phyloP scores from a whole-genome alignment of 1,140 invertebrate species.

The Eulimnadia texana region DNA sequence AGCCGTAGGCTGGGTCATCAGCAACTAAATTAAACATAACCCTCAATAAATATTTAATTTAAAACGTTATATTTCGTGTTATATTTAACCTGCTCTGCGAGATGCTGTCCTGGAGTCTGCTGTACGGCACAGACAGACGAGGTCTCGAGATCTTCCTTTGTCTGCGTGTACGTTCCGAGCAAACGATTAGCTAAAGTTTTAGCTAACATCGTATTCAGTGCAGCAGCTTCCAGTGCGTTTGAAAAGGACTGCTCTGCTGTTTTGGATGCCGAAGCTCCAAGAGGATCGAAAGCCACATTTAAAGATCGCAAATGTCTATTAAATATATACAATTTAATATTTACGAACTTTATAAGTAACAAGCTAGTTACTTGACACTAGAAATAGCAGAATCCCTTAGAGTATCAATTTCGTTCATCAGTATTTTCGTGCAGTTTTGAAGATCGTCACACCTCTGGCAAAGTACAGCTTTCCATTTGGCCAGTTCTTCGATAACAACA shows the following conservation, averaged over 20 bases:
- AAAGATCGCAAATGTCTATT: constrained; percentile 1
- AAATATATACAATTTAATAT: too few species aligned
- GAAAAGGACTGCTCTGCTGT: background rate
- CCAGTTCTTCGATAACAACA: constrained; percentile 78
- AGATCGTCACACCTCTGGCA: constrained; percentile 45
- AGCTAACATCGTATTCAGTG: background rate
- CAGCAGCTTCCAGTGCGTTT: background rate
- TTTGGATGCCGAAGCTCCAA: background rate
- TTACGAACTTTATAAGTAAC: too few species aligned
- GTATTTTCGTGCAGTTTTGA: background rate
- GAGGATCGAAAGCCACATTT: constrained; percentile 5
- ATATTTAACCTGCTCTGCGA: background rate
- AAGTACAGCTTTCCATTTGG: constrained; percentile 62
- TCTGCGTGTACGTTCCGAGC: constrained; percentile 1
- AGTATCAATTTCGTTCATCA: background rate
- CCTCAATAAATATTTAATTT: background rate
- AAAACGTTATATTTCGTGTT: background rate
- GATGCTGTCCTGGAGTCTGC: background rate
- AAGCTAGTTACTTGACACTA: background rate
- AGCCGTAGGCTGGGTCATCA: background rate
- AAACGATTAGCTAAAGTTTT: background rate
- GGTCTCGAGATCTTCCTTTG: background rate
- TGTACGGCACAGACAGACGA: background rate
- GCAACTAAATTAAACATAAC: background rate
- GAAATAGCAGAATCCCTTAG: background rate